Evolutionary conservation across 2,888 invertebrate species (phyloP).

Genomic region (Pediacus dermestoides): DNA sequence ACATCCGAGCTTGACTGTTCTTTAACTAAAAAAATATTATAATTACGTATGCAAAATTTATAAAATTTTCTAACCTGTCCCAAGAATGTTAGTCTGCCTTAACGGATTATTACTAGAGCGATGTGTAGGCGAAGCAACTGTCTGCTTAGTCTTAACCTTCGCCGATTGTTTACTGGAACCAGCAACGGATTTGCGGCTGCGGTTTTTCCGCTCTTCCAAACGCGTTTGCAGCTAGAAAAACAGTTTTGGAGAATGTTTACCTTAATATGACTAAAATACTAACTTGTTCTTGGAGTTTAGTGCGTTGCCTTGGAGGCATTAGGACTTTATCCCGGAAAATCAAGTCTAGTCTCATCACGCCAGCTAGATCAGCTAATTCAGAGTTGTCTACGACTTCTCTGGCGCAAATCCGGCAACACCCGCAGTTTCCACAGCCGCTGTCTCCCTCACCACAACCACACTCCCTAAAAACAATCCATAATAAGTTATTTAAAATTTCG

Average conservation of each 20-base stretch:
- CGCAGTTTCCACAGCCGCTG: conserved; percentile 89
- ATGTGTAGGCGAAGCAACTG: conserved; percentile 35
- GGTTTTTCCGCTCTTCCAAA: conserved; percentile 56
- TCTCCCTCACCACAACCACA: conserved; percentile 96
- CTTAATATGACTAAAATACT: conserved; percentile 4
- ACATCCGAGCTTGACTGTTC: conserved; percentile 52
- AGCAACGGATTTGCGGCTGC: conserved; percentile 48
- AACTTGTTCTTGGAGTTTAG: conserved; percentile 57
- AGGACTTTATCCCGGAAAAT: conserved; percentile 52
- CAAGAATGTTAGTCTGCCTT: conserved; percentile 37
- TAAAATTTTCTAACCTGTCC: conserved; percentile 28
- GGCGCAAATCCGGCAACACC: conserved; percentile 87
- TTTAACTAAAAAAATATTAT: conserved; percentile 44
- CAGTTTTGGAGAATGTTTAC: too few species aligned
- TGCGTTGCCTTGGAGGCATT: conserved; percentile 52
- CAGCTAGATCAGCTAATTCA: conserved; percentile 54
- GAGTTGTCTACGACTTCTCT: conserved; percentile 60
- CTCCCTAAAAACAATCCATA: conserved; percentile 56
- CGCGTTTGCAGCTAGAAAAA: conserved; percentile 49
- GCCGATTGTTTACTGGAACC: conserved; percentile 44
- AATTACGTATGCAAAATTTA: background rate
- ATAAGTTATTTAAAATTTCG: conserved; percentile 3
- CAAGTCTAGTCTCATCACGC: conserved; percentile 56
- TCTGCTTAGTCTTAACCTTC: conserved; percentile 38
- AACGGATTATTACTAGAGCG: conserved; percentile 38